Conservation (phyloP, 2,113 vertebrate genomes). For the Tupaia tana region DNA sequence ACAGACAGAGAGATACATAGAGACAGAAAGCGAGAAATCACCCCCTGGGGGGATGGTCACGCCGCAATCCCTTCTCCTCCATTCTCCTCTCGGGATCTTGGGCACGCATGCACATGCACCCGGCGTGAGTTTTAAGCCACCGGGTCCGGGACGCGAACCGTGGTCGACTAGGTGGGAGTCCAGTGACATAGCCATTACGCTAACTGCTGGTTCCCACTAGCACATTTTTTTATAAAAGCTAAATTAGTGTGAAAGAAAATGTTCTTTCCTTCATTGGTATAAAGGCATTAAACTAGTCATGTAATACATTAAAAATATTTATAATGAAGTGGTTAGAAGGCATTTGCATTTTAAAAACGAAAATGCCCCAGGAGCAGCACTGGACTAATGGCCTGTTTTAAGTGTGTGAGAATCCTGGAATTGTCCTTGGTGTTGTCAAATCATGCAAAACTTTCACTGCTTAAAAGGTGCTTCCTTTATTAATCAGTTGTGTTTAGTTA, state of each 20-base stretch:
- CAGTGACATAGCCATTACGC: no score
- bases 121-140: no score
- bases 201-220: no score
- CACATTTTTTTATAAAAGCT: no score
- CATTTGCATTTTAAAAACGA: neutral
- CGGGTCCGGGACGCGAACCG: no score
- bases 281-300: slow-evolving; percentile 26
- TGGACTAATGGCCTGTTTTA: slow-evolving; percentile 23
- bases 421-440: slow-evolving; percentile 52
- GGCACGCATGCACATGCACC: no score
- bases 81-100: no score
- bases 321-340: neutral
- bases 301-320: neutral
- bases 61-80: no score
- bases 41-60: no score
- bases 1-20: no score
- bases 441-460: neutral
- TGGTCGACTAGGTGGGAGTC: no score
- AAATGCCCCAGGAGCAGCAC: neutral
- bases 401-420: neutral
- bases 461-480: slow-evolving; percentile 1
- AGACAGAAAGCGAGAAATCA: no score
- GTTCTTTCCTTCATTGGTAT: neutral
- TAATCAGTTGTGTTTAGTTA: slow-evolving; percentile 65
- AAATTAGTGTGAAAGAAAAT: neutral